Conservation (phyloP, 1,140 invertebrate species). For the Ridgeia piscesae region DNA sequence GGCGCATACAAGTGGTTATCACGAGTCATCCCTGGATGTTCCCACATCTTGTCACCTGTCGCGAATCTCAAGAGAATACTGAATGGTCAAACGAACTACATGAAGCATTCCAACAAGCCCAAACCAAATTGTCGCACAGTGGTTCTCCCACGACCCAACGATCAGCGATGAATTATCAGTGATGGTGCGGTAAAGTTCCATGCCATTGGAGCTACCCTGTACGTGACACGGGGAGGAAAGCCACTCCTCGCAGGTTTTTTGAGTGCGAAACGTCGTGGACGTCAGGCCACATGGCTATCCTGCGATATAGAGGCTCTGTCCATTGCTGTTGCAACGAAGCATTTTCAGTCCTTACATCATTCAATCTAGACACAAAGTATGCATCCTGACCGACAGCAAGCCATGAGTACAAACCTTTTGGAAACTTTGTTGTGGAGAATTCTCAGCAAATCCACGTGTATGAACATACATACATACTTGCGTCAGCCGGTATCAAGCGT, state of each 20-base stretch:
- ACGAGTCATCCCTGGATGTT: not conserved
- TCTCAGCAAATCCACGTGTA: conserved; percentile 27
- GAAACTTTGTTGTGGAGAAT: conserved; percentile 35
- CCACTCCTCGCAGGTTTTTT: conserved; percentile 31
- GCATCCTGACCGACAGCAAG: conserved; percentile 35
- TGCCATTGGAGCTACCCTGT: conserved; percentile 33
- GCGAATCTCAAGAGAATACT: conserved; percentile 31
- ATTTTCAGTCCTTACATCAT: too few species aligned
- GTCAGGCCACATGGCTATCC: conserved; percentile 33
- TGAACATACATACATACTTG: conserved; percentile 27
- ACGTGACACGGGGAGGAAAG: conserved; percentile 25
- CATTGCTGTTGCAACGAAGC: conserved; percentile 33
- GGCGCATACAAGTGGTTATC: not conserved
- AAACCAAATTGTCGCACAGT: not conserved
- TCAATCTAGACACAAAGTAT: conserved; percentile 26
- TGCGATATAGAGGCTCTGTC: conserved; percentile 36
- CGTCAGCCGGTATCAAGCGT: conserved; percentile 31
- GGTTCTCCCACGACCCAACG: not conserved
- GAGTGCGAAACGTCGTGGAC: conserved; percentile 29
- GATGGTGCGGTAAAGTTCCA: conserved; percentile 28
- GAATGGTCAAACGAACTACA: conserved; percentile 30
- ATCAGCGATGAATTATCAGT: conserved; percentile 19
- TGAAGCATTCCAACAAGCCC: conserved; percentile 17
- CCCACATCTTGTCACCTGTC: not conserved
- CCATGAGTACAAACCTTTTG: conserved; percentile 36